Evolutionary conservation across 2,888 invertebrate species (phyloP).

Genomic region (Disparrhopalites patrizii): DNA sequence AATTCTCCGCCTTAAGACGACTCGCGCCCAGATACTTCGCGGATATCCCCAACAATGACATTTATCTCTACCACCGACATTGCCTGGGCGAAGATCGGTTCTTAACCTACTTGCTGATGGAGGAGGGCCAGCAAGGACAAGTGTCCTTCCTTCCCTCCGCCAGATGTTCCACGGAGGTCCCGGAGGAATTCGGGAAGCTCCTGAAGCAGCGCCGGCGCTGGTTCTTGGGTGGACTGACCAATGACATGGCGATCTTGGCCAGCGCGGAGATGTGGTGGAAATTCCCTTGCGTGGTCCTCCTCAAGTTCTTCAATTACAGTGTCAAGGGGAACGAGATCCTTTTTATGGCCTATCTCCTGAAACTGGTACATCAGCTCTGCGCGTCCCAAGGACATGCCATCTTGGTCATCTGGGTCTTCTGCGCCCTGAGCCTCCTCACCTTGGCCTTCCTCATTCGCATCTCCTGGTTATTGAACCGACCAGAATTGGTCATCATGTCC

Average conservation of each 20-base stretch:
- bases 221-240: constrained; percentile 33
- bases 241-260: constrained; percentile 30
- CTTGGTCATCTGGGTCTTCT: too few relatives aligned
- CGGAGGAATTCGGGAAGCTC: constrained; percentile 30
- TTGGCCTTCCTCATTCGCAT: too few relatives aligned
- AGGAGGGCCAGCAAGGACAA: constrained; percentile 17
- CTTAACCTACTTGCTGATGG: constrained; percentile 34
- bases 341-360: too few relatives aligned
- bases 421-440: too few relatives aligned
- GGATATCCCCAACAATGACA: constrained; percentile 25
- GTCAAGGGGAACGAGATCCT: constrained; percentile 27
- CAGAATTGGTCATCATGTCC: constrained; percentile 22
- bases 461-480: too few relatives aligned
- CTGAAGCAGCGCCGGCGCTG: constrained; percentile 34
- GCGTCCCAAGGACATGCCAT: too few relatives aligned
- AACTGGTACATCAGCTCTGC: too few relatives aligned
- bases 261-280: constrained; percentile 32
- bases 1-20: constrained; percentile 26
- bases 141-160: constrained; percentile 28
- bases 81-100: constrained; percentile 36
- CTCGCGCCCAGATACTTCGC: constrained; percentile 32
- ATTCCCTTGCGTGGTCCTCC: constrained; percentile 22
- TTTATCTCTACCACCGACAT: constrained; percentile 23
- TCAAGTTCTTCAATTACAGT: constrained; percentile 30
- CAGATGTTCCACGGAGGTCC: constrained; percentile 34